Conservation (phyloP, 2,888 invertebrate species). For the Callyntrura sp. region DNA sequence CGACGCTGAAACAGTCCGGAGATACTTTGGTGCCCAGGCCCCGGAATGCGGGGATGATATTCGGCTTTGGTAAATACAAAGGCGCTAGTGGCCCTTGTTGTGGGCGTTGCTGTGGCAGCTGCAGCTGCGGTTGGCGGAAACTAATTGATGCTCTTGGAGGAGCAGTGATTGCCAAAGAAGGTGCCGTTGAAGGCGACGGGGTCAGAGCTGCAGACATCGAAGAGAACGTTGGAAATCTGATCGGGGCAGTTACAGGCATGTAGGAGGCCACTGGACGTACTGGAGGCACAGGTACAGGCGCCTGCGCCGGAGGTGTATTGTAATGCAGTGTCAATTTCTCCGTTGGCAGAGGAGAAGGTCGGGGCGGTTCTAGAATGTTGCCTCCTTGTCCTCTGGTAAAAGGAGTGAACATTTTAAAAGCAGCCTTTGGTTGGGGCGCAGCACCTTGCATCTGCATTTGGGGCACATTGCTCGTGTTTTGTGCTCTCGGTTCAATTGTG, state of each 20-base stretch:
- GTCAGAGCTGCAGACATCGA: no score
- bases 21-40: neutral
- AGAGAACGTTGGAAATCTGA: no score
- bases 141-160: neutral
- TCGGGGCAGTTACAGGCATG: no score
- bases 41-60: neutral
- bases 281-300: no score
- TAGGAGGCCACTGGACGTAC: no score
- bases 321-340: neutral
- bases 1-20: neutral
- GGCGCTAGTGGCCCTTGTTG: neutral
- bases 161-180: neutral
- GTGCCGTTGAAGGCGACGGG: no score
- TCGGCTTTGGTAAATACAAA: neutral
- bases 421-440: no score
- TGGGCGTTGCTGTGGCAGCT: neutral
- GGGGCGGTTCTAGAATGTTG: neutral
- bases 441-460: no score
- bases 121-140: neutral
- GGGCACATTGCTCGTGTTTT: no score
- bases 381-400: no score
- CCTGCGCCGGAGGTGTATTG: neutral
- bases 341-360: neutral
- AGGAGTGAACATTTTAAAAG: no score
- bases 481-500: no score